phyloP scores from a whole-genome alignment of 53 echinoderm and acorn worm species.

The Antedon mediterranea region DNA sequence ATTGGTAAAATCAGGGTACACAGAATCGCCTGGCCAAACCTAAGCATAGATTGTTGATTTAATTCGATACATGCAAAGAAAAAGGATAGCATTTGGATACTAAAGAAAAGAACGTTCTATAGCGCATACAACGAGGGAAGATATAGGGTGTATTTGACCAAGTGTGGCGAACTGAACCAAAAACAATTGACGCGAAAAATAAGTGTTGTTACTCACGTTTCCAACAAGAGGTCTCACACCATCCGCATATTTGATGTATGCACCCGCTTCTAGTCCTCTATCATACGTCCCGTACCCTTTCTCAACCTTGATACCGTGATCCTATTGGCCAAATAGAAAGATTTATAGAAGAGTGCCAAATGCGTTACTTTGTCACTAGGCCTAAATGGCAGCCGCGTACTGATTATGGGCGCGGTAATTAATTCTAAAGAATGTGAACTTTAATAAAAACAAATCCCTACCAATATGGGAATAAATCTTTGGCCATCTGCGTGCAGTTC shows the following conservation, averaged over 20 bases:
- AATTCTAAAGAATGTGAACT: too few species aligned
- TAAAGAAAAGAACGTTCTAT: too few species aligned
- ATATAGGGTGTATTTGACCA: too few species aligned
- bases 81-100: too few species aligned
- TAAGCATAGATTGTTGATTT: too few species aligned
- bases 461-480: slow-evolving; percentile 59
- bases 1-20: slow-evolving; percentile 70
- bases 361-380: neutral
- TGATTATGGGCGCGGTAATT: too few species aligned
- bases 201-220: slow-evolving; percentile 22
- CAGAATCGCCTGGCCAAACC: slow-evolving; percentile 75
- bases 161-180: too few species aligned
- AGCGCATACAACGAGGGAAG: too few species aligned
- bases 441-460: slow-evolving; percentile 8
- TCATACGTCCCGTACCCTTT: slow-evolving; percentile 53
- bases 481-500: slow-evolving; percentile 48
- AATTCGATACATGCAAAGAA: too few species aligned
- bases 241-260: slow-evolving; percentile 36
- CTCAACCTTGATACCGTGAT: slow-evolving; percentile 54
- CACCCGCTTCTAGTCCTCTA: slow-evolving; percentile 29
- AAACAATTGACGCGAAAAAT: too few species aligned
- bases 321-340: slow-evolving; percentile 16
- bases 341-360: neutral
- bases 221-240: slow-evolving; percentile 29
- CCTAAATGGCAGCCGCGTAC: too few species aligned